phyloP scores from a whole-genome alignment of 2,797 vertebrate genomes.

The Sandelia bainsii region DNA sequence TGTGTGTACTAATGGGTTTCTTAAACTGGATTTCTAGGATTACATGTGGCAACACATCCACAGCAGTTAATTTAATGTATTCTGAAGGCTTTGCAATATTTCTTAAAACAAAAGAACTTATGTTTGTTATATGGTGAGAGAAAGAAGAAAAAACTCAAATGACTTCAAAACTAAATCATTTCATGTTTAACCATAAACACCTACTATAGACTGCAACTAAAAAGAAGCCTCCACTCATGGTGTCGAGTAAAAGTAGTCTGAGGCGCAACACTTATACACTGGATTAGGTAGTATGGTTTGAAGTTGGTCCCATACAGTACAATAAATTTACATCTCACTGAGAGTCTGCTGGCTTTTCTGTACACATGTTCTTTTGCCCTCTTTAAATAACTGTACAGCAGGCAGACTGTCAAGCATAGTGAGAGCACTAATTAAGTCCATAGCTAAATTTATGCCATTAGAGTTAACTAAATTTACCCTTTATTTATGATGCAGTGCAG shows the following conservation, averaged over 20 bases:
- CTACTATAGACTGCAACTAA: conserved; percentile 12
- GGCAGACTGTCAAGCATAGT: conserved; percentile 9
- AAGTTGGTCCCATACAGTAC: conserved; percentile 50
- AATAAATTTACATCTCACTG: conserved; percentile 31
- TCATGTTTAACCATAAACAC: conserved; percentile 3
- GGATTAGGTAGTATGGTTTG: conserved; percentile 26
- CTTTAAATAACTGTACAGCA: conserved; percentile 41
- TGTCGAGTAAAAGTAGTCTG: background rate
- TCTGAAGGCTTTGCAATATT: too few relatives aligned
- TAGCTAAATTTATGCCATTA: conserved; percentile 58
- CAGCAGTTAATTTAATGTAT: too few relatives aligned
- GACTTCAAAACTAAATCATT: too few relatives aligned
- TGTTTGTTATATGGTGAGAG: background rate
- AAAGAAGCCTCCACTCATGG: background rate
- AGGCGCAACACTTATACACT: conserved; percentile 14
- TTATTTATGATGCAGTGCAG: conserved; percentile 33
- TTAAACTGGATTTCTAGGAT: too few relatives aligned
- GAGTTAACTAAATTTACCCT: conserved; percentile 33
- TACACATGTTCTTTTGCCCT: background rate
- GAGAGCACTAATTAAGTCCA: conserved; percentile 46
- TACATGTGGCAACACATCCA: too few relatives aligned
- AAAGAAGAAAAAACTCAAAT: background rate
- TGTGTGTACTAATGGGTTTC: too few relatives aligned
- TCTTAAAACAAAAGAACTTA: too few relatives aligned
- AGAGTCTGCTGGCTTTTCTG: conserved; percentile 22